phyloP scores from a whole-genome alignment of 2,113 vertebrate species.

The Myiozetetes cayanensis region DNA sequence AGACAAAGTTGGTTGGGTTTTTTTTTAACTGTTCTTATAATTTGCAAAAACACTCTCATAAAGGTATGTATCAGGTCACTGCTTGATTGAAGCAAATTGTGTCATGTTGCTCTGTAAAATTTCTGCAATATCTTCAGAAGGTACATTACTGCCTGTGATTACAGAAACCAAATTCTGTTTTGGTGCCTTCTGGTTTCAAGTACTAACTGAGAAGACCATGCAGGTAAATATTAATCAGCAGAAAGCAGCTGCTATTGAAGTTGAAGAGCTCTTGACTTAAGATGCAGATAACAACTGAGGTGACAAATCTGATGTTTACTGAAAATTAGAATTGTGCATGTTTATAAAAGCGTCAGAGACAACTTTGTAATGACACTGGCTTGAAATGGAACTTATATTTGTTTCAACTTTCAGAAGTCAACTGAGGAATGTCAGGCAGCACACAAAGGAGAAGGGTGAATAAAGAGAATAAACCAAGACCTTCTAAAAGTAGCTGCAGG shows the following conservation, averaged over 20 bases:
- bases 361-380: neutral
- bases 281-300: neutral
- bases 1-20: neutral
- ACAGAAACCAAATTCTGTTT: slow-evolving; percentile 1
- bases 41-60: neutral
- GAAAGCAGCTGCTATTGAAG: neutral
- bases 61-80: neutral
- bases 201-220: neutral
- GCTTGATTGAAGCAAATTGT: neutral
- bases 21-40: neutral
- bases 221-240: slow-evolving; percentile 61
- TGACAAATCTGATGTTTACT: neutral
- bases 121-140: neutral
- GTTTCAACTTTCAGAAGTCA: neutral
- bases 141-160: neutral
- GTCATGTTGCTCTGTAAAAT: neutral
- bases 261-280: slow-evolving; percentile 30
- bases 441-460: neutral
- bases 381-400: neutral
- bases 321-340: neutral
- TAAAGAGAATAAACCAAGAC: neutral
- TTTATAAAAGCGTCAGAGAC: neutral
- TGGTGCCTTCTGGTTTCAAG: slow-evolving; percentile 34
- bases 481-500: neutral
- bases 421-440: neutral